Conservation (phyloP, 2,113 vertebrate genomes). For the Semnopithecus entellus region DNA sequence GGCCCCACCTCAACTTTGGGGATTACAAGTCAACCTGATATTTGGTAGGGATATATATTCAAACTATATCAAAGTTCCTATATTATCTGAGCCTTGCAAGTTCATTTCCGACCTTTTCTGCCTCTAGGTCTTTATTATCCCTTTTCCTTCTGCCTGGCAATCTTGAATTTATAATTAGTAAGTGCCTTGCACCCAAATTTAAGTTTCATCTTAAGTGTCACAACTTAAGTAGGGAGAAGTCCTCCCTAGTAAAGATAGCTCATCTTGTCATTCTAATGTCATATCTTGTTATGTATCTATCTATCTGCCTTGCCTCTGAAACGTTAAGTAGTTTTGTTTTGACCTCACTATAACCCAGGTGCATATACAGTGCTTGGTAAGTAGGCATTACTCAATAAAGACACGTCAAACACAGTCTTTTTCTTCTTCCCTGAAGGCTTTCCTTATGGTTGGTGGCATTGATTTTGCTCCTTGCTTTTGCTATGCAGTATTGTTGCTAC, state of each 20-base stretch:
- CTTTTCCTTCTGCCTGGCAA: background rate
- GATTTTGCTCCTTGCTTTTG: background rate
- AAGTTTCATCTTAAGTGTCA: background rate
- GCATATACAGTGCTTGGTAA: background rate
- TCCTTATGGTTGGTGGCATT: background rate
- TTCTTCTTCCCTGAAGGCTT: background rate
- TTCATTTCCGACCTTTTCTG: background rate
- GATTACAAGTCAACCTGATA: too few relatives aligned
- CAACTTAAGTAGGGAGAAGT: background rate
- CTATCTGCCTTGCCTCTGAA: background rate
- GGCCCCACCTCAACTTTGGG: too few relatives aligned
- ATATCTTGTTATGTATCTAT: background rate
- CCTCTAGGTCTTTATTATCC: background rate
- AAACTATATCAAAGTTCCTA: too few relatives aligned
- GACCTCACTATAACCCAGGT: background rate
- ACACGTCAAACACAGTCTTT: background rate
- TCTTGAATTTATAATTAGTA: background rate
- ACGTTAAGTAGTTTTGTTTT: background rate
- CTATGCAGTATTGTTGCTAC: background rate
- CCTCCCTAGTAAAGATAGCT: background rate
- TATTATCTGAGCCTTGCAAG: background rate
- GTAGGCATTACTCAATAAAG: background rate
- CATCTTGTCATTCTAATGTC: background rate
- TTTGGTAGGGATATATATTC: too few relatives aligned
- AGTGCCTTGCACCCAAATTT: background rate